Evolutionary conservation across 2,888 invertebrate species (phyloP).

Genomic region (Actias luna): DNA sequence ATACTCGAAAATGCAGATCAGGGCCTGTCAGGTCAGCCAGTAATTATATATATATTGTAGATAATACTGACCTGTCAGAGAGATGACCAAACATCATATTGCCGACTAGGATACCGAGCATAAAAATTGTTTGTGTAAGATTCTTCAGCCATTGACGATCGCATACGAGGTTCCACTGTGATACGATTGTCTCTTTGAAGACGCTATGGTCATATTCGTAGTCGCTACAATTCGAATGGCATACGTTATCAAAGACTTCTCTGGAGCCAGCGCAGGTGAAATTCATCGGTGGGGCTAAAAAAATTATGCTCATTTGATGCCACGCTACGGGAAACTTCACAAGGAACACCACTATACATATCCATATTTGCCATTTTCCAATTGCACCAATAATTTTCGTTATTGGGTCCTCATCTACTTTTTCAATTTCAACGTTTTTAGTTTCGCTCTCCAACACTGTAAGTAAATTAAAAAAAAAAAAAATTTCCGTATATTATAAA

Average conservation of each 20-base stretch:
- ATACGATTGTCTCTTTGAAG: conserved; percentile 87
- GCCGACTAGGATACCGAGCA: conserved; percentile 89
- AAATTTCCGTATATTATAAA: no score
- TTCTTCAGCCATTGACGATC: conserved; percentile 84
- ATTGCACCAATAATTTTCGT: conserved; percentile 87
- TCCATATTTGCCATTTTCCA: conserved; percentile 88
- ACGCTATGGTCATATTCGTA: conserved; percentile 83
- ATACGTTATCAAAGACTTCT: conserved; percentile 69
- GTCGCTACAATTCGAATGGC: conserved; percentile 77
- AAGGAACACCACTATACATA: conserved; percentile 85
- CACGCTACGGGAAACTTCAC: conserved; percentile 91
- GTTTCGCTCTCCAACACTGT: conserved; percentile 68
- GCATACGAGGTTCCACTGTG: conserved; percentile 90
- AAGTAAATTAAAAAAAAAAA: no score
- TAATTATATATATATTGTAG: no score
- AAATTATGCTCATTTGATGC: conserved; percentile 90
- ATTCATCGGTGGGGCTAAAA: conserved; percentile 86
- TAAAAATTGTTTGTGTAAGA: conserved; percentile 89
- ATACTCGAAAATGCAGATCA: background rate
- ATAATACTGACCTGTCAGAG: conserved; percentile 85
- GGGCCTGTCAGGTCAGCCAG: no score
- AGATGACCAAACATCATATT: conserved; percentile 88
- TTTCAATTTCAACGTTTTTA: conserved; percentile 53
- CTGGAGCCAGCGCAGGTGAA: conserved; percentile 70
- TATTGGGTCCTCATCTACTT: conserved; percentile 80